Evolutionary conservation across 2,797 vertebrate species (phyloP).

Genomic region (Sebastes steindachneri): DNA sequence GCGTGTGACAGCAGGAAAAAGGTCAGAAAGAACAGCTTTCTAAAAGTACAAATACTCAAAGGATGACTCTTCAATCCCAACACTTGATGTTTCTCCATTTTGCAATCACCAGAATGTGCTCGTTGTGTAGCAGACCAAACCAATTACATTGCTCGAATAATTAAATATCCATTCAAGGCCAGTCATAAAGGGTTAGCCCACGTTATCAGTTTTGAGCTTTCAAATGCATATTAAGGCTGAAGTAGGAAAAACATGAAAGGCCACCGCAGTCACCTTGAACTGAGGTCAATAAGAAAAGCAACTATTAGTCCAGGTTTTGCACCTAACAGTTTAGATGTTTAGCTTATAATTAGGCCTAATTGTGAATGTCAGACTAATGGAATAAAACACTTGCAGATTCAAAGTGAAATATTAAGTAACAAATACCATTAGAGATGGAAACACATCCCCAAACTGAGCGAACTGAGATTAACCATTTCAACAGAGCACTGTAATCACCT

Average conservation of each 20-base stretch:
- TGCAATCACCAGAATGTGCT: constrained; percentile 30
- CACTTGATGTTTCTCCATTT: constrained; percentile 11
- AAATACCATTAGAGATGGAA: background rate
- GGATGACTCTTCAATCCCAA: background rate
- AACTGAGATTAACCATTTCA: background rate
- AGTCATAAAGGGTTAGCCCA: constrained; percentile 5
- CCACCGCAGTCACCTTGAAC: constrained; percentile 62
- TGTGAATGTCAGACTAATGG: constrained; percentile 5
- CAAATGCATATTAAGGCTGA: constrained; percentile 15
- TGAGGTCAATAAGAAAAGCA: constrained; percentile 52
- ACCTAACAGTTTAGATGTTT: constrained; percentile 17
- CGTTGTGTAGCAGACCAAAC: background rate
- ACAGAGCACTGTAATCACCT: background rate
- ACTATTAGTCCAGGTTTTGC: constrained; percentile 19
- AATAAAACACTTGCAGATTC: constrained; percentile 7
- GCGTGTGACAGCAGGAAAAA: background rate
- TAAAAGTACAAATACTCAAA: constrained; percentile 4
- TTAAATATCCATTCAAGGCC: constrained; percentile 25
- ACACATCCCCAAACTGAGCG: background rate
- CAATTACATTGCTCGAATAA: constrained; percentile 18
- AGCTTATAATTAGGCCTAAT: constrained; percentile 23
- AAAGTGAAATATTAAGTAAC: constrained; percentile 10
- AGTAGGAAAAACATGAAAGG: background rate
- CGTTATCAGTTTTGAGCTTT: constrained; percentile 27
- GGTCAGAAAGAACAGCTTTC: background rate